Conservation (phyloP, 2,113 vertebrate genomes). For the Chaetorhynchus papuensis region DNA sequence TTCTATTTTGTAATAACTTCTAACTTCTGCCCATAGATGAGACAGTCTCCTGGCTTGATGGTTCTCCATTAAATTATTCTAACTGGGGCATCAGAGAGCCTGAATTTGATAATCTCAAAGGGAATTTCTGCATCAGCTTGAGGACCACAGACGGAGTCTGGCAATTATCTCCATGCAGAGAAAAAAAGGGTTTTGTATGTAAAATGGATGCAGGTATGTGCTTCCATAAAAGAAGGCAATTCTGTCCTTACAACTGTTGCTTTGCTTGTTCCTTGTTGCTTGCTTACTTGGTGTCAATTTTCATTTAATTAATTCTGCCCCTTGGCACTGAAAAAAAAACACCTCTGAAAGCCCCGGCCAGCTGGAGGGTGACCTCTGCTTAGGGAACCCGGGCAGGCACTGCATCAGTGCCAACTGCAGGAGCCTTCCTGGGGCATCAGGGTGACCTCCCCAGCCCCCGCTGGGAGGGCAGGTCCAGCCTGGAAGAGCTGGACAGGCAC, state of each 20-base stretch:
- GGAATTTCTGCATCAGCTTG: conserved; percentile 77
- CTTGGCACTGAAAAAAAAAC: neutral
- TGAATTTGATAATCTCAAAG: conserved; percentile 61
- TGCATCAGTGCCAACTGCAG: accelerated
- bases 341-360: neutral
- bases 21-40: conserved; percentile 69
- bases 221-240: neutral
- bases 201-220: conserved; percentile 81
- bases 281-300: neutral
- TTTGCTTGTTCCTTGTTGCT: neutral
- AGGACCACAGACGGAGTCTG: conserved; percentile 79
- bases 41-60: conserved; percentile 81
- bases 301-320: neutral
- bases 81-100: conserved; percentile 84
- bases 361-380: neutral
- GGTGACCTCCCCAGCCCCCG: accelerated
- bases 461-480: accelerated
- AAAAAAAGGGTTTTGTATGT: conserved; percentile 85
- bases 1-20: neutral
- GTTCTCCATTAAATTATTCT: conserved; percentile 78
- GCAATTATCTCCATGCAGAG: conserved; percentile 77
- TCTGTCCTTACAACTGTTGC: neutral
- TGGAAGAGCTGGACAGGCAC: neutral
- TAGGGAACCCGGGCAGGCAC: neutral
- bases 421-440: neutral